Percentiles rank a stretch among this genome's conserved stretches.
Evolutionary conservation across 2,888 invertebrate genomes (phyloP).

Genomic region (Scaptomyza flava): DNA sequence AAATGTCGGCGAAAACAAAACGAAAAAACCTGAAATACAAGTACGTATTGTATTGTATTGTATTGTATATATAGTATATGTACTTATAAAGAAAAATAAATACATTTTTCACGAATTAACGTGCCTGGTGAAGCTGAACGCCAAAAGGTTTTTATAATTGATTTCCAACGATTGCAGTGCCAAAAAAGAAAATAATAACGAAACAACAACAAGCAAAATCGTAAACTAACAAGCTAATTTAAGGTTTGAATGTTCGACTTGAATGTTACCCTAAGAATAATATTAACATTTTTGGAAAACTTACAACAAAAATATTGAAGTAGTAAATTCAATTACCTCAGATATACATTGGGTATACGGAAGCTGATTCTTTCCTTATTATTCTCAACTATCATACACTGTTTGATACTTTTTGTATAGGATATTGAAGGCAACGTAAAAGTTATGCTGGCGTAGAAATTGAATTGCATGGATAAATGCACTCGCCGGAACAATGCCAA

Average conservation of each 20-base stretch:
- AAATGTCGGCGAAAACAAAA: slow-evolving; percentile 57
- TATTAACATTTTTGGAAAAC: not conserved
- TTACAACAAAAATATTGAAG: too few relatives aligned
- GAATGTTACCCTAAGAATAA: not conserved
- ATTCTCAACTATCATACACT: too few relatives aligned
- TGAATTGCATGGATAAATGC: slow-evolving; percentile 2
- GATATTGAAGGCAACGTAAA: not conserved
- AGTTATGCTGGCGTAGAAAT: not conserved
- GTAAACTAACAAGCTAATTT: slow-evolving; percentile 7
- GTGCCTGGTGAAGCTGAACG: slow-evolving; percentile 71
- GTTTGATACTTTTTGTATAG: not conserved
- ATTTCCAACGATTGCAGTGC: slow-evolving; percentile 71
- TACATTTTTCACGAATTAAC: slow-evolving; percentile 76
- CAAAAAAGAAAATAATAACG: slow-evolving; percentile 44
- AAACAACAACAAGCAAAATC: slow-evolving; percentile 25
- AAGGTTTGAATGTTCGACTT: slow-evolving; percentile 2
- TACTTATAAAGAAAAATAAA: slow-evolving; percentile 53
- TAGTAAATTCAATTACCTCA: too few relatives aligned
- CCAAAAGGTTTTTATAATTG: slow-evolving; percentile 75
- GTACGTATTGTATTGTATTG: not conserved
- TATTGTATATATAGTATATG: slow-evolving; percentile 1
- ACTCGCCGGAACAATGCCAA: not conserved
- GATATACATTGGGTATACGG: too few relatives aligned
- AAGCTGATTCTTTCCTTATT: too few relatives aligned
- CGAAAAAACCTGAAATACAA: slow-evolving; percentile 27